Evolutionary conservation across 2,888 invertebrate genomes (phyloP).

Genomic region (Salticus scenicus): DNA sequence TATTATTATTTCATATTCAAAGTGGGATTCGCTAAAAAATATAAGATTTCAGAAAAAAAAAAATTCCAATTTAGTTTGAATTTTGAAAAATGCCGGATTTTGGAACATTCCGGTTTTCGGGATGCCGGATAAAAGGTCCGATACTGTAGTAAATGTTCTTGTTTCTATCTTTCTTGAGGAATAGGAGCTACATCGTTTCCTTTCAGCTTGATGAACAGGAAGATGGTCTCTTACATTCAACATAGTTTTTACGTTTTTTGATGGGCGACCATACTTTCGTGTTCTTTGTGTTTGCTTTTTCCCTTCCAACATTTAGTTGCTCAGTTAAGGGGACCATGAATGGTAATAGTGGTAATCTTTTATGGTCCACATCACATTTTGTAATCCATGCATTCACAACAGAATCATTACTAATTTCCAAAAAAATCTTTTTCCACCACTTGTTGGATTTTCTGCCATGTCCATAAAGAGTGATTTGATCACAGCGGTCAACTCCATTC

Average conservation of each 20-base stretch:
- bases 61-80: no score
- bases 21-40: no score
- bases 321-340: neutral
- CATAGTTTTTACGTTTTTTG: neutral
- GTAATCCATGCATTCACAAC: neutral
- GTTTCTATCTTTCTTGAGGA: neutral
- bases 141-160: no score
- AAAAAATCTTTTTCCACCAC: conserved; percentile 2
- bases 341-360: neutral
- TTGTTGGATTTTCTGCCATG: neutral
- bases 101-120: no score
- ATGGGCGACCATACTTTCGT: neutral
- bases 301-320: neutral
- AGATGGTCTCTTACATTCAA: neutral
- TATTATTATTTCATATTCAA: no score
- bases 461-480: conserved; percentile 3
- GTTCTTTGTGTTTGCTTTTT: neutral
- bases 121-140: no score
- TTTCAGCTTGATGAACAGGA: neutral
- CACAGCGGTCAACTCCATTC: neutral
- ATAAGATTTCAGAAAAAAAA: no score
- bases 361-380: neutral
- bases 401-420: neutral
- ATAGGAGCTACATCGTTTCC: neutral
- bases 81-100: no score